Conservation (phyloP, 2,113 vertebrate species). For the Andinoacara biseriatus region DNA sequence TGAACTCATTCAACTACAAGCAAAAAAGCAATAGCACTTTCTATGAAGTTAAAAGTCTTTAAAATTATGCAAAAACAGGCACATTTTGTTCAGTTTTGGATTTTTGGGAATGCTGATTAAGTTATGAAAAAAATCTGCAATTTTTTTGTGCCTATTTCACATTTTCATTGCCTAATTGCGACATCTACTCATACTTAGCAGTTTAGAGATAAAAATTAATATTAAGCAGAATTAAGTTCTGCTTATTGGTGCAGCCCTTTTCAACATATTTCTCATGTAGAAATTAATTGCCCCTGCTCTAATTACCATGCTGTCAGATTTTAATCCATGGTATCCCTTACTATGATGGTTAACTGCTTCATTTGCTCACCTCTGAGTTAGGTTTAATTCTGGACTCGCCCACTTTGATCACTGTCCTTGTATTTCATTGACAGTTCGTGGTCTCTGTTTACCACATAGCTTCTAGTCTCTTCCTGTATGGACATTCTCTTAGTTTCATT, state of each 20-base stretch:
- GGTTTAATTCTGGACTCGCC: not conserved
- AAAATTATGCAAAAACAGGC: too few species aligned
- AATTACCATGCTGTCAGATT: rapidly evolving
- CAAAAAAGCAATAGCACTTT: too few species aligned
- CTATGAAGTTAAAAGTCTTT: too few species aligned
- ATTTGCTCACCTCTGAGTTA: not conserved
- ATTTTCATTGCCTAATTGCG: not conserved
- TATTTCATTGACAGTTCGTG: not conserved
- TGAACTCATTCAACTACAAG: too few species aligned
- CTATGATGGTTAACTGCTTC: not conserved
- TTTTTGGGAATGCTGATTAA: too few species aligned
- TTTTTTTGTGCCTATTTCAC: not conserved
- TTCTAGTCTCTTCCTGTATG: not conserved
- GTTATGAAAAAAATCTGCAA: too few species aligned
- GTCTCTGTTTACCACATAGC: not conserved
- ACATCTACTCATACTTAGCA: rapidly evolving
- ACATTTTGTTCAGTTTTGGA: too few species aligned
- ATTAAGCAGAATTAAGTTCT: not conserved
- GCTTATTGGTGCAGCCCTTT: not conserved
- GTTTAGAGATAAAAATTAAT: not conserved
- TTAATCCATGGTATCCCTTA: not conserved
- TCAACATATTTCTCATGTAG: rapidly evolving
- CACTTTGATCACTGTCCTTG: not conserved
- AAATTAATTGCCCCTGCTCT: not conserved
- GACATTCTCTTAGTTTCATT: not conserved